Percentiles rank a stretch among this genome's conserved stretches.
Evolutionary conservation across 2,888 invertebrate genomes (phyloP).

Genomic region (Trypoxylon attenuatum): DNA sequence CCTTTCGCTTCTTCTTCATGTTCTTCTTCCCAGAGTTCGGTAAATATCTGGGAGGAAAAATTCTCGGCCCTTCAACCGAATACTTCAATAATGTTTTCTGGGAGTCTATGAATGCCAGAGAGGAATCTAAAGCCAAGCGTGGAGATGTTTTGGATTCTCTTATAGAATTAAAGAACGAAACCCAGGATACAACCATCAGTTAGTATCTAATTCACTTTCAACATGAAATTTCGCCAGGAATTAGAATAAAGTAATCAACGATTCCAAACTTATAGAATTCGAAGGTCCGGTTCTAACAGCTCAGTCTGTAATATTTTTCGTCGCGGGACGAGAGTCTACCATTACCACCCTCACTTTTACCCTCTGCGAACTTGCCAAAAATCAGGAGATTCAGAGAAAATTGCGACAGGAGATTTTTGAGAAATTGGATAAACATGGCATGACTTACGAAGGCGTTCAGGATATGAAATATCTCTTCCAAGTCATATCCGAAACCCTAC

Average conservation of each 20-base stretch:
- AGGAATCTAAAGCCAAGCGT: constrained; percentile 51
- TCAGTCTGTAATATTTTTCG: constrained; percentile 63
- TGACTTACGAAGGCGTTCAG: constrained; percentile 59
- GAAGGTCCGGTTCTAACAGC: constrained; percentile 60
- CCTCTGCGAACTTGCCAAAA: constrained; percentile 59
- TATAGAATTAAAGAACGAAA: constrained; percentile 57
- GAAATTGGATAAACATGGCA: constrained; percentile 35
- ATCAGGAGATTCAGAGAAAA: constrained; percentile 58
- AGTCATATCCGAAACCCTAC: constrained; percentile 60
- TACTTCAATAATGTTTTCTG: constrained; percentile 65
- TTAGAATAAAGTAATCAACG: too few species aligned
- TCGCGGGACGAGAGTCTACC: constrained; percentile 63
- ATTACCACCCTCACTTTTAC: constrained; percentile 56
- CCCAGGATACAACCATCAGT: constrained; percentile 52
- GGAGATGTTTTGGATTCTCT: constrained; percentile 64
- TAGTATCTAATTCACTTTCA: constrained; percentile 21
- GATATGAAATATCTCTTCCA: constrained; percentile 64
- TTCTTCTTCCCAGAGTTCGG: constrained; percentile 61
- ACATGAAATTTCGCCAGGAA: not conserved
- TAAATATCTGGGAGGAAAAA: constrained; percentile 8
- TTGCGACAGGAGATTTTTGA: constrained; percentile 53
- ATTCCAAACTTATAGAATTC: constrained; percentile 51
- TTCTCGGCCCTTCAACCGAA: constrained; percentile 45
- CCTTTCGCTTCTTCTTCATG: constrained; percentile 22
- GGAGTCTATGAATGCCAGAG: constrained; percentile 60